A percentile compares a stretch with the other conserved stretches of the same genome.
Evolutionary conservation across 2,797 vertebrate species (phyloP).

Genomic region (Gadopsis bispinosus): DNA sequence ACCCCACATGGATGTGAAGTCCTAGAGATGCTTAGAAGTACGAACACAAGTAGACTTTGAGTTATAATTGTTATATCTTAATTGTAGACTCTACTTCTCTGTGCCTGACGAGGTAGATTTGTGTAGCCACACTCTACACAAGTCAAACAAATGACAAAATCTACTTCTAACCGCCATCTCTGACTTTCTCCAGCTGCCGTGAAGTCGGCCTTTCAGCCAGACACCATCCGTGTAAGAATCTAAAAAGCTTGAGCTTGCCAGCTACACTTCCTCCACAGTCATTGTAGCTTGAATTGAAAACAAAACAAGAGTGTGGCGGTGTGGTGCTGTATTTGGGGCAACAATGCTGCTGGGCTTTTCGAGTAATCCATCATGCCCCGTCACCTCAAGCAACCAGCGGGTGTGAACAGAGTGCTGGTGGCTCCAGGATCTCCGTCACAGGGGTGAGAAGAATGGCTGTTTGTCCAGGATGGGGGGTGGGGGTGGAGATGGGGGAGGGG

Average conservation of each 20-base stretch:
- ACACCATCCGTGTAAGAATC: slow-evolving; percentile 48
- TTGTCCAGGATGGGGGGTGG: slow-evolving; percentile 69
- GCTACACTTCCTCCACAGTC: slow-evolving; percentile 67
- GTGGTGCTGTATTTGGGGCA: slow-evolving; percentile 69
- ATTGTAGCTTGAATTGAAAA: slow-evolving; percentile 74
- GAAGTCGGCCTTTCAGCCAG: slow-evolving; percentile 43
- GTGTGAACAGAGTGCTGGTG: slow-evolving; percentile 67
- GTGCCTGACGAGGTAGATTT: neutral
- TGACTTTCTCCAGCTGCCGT: slow-evolving; percentile 49
- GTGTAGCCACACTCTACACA: neutral
- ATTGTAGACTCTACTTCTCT: neutral
- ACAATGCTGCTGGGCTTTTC: slow-evolving; percentile 69
- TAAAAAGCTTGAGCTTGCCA: slow-evolving; percentile 59
- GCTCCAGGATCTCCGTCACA: slow-evolving; percentile 81
- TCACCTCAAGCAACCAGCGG: slow-evolving; percentile 62
- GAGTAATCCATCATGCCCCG: slow-evolving; percentile 77
- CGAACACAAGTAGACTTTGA: no score
- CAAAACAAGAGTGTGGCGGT: slow-evolving; percentile 65
- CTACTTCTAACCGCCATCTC: slow-evolving; percentile 11
- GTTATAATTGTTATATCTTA: neutral
- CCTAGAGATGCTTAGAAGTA: neutral
- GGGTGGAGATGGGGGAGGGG: neutral
- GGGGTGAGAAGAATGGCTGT: slow-evolving; percentile 79
- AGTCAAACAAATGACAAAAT: slow-evolving; percentile 23
- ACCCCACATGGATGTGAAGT: neutral